These are phyloP conservation scores for Zophobas morio DNA, from an alignment of 1,140 invertebrate species.

Conservation along the genomic window DNA sequence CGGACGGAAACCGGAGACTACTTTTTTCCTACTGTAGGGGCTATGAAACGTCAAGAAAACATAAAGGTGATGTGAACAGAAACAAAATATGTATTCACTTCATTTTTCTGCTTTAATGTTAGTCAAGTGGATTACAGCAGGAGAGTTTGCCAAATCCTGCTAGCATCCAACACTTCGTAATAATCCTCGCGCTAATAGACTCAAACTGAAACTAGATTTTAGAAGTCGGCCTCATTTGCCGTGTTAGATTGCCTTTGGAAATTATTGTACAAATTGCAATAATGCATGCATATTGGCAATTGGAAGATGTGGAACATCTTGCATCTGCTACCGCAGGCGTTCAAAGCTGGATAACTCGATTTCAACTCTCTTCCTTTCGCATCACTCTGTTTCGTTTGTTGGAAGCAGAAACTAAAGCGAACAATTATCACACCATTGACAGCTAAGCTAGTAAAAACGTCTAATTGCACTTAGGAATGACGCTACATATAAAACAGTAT, in stretches of 20 bases:
- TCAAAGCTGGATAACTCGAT: slow-evolving; percentile 53
- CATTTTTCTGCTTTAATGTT: too few relatives aligned
- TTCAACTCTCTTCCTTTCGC: slow-evolving; percentile 46
- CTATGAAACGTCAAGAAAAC: too few relatives aligned
- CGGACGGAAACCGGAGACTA: too few relatives aligned
- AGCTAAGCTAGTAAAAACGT: background rate
- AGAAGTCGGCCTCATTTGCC: slow-evolving; percentile 50
- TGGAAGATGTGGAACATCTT: slow-evolving; percentile 54
- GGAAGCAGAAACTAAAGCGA: slow-evolving; percentile 10
- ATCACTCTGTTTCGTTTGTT: slow-evolving; percentile 46
- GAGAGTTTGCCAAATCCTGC: background rate
- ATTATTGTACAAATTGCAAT: slow-evolving; percentile 67
- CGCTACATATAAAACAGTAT: too few relatives aligned
- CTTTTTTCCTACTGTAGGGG: too few relatives aligned
- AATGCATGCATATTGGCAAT: slow-evolving; percentile 67
- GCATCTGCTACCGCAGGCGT: slow-evolving; percentile 54
- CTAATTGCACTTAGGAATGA: background rate
- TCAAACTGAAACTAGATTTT: slow-evolving; percentile 45
- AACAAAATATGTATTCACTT: too few relatives aligned
- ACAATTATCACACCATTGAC: slow-evolving; percentile 34
- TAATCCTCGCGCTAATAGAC: slow-evolving; percentile 29
- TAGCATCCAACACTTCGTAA: background rate
- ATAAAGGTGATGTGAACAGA: too few relatives aligned
- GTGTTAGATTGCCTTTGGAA: slow-evolving; percentile 62
- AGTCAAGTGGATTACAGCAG: too few relatives aligned